phyloP scores from a whole-genome alignment of 1,140 invertebrate genomes.

The Triops cancriformis region DNA sequence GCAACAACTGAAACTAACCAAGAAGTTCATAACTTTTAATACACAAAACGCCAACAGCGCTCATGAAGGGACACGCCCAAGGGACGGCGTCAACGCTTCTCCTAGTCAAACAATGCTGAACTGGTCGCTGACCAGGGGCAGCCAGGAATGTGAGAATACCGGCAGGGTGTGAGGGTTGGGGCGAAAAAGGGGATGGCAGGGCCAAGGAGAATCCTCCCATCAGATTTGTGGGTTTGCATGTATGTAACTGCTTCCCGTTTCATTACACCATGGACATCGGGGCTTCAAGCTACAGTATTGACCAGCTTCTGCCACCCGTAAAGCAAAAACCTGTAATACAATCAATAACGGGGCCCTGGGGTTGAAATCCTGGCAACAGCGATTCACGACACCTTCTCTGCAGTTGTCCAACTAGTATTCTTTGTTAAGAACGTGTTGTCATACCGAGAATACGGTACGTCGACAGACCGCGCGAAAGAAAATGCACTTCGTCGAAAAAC shows the following conservation, averaged over 20 bases:
- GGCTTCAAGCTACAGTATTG: neutral
- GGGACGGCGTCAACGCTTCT: neutral
- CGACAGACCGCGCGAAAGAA: neutral
- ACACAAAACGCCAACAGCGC: neutral
- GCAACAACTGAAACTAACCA: neutral
- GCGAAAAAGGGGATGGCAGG: neutral
- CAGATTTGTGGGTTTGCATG: neutral
- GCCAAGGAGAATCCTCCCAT: neutral
- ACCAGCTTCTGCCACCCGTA: neutral
- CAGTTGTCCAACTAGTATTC: neutral
- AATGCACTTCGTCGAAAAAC: neutral
- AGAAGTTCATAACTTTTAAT: neutral
- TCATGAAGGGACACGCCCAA: neutral
- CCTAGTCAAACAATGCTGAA: no score
- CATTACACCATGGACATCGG: neutral
- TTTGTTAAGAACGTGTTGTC: neutral
- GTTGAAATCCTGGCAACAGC: neutral
- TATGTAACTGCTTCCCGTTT: neutral
- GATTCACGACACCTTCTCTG: neutral
- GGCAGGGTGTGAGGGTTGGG: neutral
- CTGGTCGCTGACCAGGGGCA: no score
- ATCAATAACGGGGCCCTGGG: neutral
- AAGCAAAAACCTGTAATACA: neutral
- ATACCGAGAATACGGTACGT: neutral
- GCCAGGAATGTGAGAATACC: neutral